Percentiles rank a stretch among this genome's conserved stretches.
Conservation (phyloP, 30 jellyfish, hydroid and myxozoan species). For the Mastigias papua region DNA sequence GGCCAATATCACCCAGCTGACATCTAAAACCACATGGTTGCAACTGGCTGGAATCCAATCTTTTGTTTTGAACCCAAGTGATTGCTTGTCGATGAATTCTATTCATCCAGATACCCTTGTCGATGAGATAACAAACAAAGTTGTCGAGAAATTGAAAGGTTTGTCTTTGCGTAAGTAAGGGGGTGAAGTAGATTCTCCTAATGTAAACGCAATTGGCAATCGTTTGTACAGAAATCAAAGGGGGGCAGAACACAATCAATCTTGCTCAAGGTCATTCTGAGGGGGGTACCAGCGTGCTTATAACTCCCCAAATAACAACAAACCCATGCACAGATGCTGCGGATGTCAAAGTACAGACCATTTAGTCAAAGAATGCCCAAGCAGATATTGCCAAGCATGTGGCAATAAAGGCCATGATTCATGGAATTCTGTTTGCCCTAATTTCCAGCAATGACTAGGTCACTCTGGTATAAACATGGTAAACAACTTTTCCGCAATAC, state of each 20-base stretch:
- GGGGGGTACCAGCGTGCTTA: not conserved
- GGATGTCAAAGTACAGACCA: not conserved
- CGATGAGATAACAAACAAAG: not conserved
- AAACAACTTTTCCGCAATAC: not conserved
- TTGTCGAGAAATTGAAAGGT: not conserved
- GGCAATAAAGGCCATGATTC: not conserved
- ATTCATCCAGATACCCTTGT: not conserved
- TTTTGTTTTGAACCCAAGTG: not conserved
- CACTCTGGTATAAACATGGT: not conserved
- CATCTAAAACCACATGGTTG: not conserved
- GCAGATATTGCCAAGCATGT: not conserved
- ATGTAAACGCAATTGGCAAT: too few relatives aligned
- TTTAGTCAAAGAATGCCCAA: not conserved
- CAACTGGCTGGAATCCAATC: not conserved
- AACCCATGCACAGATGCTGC: not conserved
- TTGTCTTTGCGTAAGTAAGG: not conserved
- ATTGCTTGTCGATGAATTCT: not conserved
- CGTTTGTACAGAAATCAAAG: too few relatives aligned
- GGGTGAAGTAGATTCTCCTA: too few relatives aligned
- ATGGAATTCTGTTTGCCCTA: not conserved
- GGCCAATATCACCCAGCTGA: not conserved
- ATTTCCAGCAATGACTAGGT: not conserved
- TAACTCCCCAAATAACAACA: not conserved
- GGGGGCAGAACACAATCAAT: too few relatives aligned
- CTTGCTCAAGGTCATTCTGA: too few relatives aligned